phyloP scores from a whole-genome alignment of 1,140 invertebrate species.

The Pseudoatta argentina region DNA sequence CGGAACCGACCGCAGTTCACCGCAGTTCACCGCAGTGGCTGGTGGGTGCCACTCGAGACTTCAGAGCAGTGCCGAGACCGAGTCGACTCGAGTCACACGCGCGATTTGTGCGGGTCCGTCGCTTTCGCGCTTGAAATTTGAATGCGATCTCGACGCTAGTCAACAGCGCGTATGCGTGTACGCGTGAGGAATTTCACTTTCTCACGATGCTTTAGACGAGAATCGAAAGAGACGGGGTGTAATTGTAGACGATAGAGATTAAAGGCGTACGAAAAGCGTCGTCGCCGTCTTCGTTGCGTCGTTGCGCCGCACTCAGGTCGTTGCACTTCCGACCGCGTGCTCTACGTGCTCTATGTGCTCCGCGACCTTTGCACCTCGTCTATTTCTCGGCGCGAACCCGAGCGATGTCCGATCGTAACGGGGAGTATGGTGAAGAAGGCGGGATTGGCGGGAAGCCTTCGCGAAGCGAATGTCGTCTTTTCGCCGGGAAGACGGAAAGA shows the following conservation, averaged over 20 bases:
- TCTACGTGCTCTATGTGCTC: background rate
- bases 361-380: constrained; percentile 29
- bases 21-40: constrained; percentile 12
- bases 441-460: background rate
- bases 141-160: background rate
- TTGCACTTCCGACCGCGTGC: constrained; percentile 47
- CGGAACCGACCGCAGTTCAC: background rate
- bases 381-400: constrained; percentile 21
- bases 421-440: background rate
- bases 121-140: background rate
- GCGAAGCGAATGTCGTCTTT: background rate
- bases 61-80: background rate
- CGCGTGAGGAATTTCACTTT: background rate
- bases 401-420: background rate
- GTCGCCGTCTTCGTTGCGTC: background rate
- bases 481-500: background rate
- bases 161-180: background rate
- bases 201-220: background rate
- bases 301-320: constrained; percentile 21
- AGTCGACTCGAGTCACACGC: background rate
- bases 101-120: background rate
- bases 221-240: background rate
- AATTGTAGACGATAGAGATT: too few relatives aligned
- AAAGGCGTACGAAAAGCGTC: constrained; percentile 1
- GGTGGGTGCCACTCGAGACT: background rate